These are phyloP conservation scores for Erannis defoliaria DNA, from an alignment of 2,888 invertebrate species.

Conservation along the genomic window DNA sequence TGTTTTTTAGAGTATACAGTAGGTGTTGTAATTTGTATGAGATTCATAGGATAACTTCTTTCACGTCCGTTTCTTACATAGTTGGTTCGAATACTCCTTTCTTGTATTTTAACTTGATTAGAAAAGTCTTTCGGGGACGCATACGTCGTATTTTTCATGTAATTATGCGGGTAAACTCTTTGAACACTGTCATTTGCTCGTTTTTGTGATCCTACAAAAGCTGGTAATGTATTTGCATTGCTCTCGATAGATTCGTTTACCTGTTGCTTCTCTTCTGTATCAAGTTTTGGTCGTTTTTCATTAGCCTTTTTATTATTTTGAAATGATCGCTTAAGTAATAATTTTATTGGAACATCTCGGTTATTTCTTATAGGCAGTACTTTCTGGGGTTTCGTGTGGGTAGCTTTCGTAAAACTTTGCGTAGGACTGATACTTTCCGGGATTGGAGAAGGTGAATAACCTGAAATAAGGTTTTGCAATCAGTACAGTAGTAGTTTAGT, in stretches of 20 bases:
- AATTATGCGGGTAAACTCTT: not conserved
- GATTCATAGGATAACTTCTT: not conserved
- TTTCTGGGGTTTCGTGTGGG: not conserved
- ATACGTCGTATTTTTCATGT: not conserved
- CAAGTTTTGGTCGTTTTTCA: not conserved
- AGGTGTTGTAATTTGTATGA: not conserved
- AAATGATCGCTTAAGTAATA: slow-evolving; percentile 4
- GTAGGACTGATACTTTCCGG: not conserved
- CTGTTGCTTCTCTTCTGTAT: not conserved
- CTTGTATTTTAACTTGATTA: not conserved
- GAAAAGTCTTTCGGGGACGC: not conserved
- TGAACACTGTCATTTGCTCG: not conserved
- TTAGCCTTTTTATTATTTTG: not conserved
- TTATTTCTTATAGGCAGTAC: not conserved
- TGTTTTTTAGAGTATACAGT: not conserved
- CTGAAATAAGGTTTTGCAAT: not conserved
- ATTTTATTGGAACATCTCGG: slow-evolving; percentile 8
- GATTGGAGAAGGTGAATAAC: not conserved
- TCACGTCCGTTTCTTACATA: too few species aligned
- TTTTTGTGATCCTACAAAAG: not conserved
- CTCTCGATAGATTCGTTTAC: not conserved
- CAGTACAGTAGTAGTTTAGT: not conserved
- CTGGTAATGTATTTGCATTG: not conserved
- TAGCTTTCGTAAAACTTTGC: not conserved
- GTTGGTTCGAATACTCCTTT: not conserved